Percentiles rank a stretch among this genome's conserved stretches.
Conservation (phyloP, 2,888 invertebrate genomes). For the Macrophya alboannulata region DNA sequence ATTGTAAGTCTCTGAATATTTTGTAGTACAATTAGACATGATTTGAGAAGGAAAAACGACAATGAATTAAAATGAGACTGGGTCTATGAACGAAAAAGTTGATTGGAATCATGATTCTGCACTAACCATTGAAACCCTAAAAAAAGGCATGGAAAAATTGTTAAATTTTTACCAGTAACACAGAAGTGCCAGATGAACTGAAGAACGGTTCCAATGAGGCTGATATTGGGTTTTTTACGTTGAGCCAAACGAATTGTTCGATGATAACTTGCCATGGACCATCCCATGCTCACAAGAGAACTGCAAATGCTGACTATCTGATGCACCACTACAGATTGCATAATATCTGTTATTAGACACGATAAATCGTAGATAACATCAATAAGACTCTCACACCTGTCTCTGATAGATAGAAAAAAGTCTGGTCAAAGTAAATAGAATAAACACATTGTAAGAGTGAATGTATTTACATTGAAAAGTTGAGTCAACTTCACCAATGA, state of each 20-base stretch:
- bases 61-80: no score
- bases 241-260: conserved; percentile 90
- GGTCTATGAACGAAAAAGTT: no score
- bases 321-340: conserved; percentile 82
- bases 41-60: neutral
- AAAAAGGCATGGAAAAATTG: neutral
- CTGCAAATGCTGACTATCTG: conserved; percentile 89
- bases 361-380: neutral
- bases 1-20: neutral
- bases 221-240: conserved; percentile 90
- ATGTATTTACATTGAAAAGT: conserved; percentile 80
- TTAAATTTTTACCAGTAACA: conserved; percentile 84
- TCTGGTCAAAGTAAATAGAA: conserved; percentile 21
- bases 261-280: conserved; percentile 95
- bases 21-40: neutral
- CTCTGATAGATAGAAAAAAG: conserved; percentile 42
- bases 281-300: conserved; percentile 93
- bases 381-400: neutral
- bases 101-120: no score
- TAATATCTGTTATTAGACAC: conserved; percentile 5
- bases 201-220: conserved; percentile 86
- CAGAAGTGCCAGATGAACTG: conserved; percentile 94
- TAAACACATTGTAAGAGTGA: conserved; percentile 48
- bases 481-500: conserved; percentile 82
- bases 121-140: neutral